These are phyloP conservation scores for Galeopterus variegatus DNA, from an alignment of 2,113 vertebrate species.

Conservation along the genomic window DNA sequence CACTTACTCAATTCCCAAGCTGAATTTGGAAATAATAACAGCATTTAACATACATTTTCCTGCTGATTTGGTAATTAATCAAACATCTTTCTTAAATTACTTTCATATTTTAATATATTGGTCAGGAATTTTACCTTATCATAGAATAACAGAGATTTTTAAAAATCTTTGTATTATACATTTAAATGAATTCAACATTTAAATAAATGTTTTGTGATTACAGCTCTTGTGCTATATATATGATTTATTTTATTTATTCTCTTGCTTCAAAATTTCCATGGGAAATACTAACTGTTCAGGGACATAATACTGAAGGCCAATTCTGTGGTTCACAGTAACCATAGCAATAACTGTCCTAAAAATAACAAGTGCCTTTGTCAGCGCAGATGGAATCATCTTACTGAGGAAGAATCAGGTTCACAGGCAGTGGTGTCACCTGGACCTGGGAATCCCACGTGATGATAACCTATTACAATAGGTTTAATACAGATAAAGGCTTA, in stretches of 20 bases:
- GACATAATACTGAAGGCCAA: conserved; percentile 59
- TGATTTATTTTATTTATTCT: conserved; percentile 65
- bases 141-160: background rate
- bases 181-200: conserved; percentile 48
- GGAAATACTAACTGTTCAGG: conserved; percentile 47
- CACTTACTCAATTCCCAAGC: conserved; percentile 45
- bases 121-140: conserved; percentile 29
- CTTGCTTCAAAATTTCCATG: conserved; percentile 62
- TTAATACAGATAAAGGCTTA: conserved; percentile 31
- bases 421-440: conserved; percentile 54
- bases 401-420: conserved; percentile 55
- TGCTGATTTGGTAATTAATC: conserved; percentile 55
- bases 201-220: conserved; percentile 33
- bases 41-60: conserved; percentile 38
- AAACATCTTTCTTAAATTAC: conserved; percentile 64
- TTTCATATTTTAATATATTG: conserved; percentile 57
- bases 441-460: background rate
- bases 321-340: conserved; percentile 74
- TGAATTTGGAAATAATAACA: conserved; percentile 57
- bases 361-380: conserved; percentile 64
- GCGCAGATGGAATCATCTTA: conserved; percentile 53
- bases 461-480: background rate
- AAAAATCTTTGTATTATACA: conserved; percentile 3
- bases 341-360: conserved; percentile 75
- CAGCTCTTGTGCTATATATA: background rate